Percentiles rank a stretch among this genome's conserved stretches.
These are phyloP conservation scores for Drosophila pachea DNA, from an alignment of 1,140 invertebrate species.

Conservation along the genomic window DNA sequence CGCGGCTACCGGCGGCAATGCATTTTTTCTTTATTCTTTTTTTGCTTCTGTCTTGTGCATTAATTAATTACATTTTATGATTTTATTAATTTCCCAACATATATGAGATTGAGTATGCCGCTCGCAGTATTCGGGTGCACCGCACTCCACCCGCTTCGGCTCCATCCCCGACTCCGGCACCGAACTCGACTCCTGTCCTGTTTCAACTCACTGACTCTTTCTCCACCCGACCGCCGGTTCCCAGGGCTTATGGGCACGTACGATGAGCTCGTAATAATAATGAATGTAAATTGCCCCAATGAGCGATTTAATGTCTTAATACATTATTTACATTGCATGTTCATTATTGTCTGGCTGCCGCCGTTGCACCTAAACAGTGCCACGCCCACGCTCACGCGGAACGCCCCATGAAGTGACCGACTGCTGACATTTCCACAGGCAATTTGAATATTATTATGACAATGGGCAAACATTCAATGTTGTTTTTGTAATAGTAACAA, in stretches of 20 bases:
- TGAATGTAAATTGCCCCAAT: constrained; percentile 76
- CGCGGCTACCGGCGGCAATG: constrained; percentile 58
- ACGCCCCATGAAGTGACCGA: constrained; percentile 16
- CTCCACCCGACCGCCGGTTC: constrained; percentile 47
- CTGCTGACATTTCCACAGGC: constrained; percentile 34
- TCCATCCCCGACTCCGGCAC: constrained; percentile 9
- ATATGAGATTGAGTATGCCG: constrained; percentile 39
- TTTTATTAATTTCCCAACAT: constrained; percentile 75
- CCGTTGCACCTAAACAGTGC: constrained; percentile 34
- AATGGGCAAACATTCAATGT: constrained; percentile 27
- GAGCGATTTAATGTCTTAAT: constrained; percentile 77
- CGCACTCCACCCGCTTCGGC: constrained; percentile 21
- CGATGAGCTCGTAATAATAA: constrained; percentile 67
- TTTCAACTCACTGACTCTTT: constrained; percentile 25
- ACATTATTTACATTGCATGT: constrained; percentile 71
- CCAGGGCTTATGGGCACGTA: constrained; percentile 74
- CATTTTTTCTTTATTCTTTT: constrained; percentile 49
- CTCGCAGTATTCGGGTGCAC: constrained; percentile 17
- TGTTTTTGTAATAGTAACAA: constrained; percentile 21
- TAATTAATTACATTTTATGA: constrained; percentile 75
- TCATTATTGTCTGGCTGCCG: constrained; percentile 36
- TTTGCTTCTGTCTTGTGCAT: constrained; percentile 44
- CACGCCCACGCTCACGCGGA: constrained; percentile 25
- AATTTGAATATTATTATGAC: constrained; percentile 63
- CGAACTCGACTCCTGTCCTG: too few relatives aligned